Evolutionary conservation across 2,797 vertebrate genomes (phyloP), one percentile per base, ranked within the genome.

Genomic region (Phylloscopus collybita): DNA sequence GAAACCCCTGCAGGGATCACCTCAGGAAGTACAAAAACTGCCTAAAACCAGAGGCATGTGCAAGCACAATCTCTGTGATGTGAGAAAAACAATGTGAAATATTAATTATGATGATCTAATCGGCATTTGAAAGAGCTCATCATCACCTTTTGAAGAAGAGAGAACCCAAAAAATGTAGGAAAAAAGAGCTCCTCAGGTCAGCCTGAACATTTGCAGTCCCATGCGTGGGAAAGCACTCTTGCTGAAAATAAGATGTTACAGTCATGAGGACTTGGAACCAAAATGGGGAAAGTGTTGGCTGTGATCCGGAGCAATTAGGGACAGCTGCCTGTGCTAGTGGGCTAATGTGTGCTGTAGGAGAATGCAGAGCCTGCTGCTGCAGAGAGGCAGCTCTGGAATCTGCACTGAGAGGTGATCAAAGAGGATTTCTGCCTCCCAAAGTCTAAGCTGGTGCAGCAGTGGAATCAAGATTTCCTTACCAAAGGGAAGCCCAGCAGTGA

Each of bases 221-320:
- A 10, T 38, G 79, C 0, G 9, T 90, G 70, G 73, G 93, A 88
- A 96, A 93, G 51, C 32, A 54, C 38, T 42, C 64, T 16, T 0
- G 0, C 54, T 71, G 85, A 60, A 91, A 94, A 91, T 64, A 93
- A 80, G 72, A 95, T 56, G 82, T 86, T 83, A 71, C 57, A 93
- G 87, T 91, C 85, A 86, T 57, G 57, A 90, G 72, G 70, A 91
- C 57, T 88, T 95, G 91, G 91, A 96, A 80, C 25, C 45, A 93
- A 88, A 92, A 51, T 13, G 80, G 87, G 72, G 42, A 92, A 93
- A 86, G 50, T 44, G 82, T 51, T 92, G 90, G 91, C 90, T 66
- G 82, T 65, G 85, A 91, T 95, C 51, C 90, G 73, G 47, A 78
- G 78, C 69, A 90, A 56, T 36, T 23, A 80, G 79, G 81, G 89